Conservation (phyloP, 2,113 vertebrate species). For the Actenoides hombroni region DNA sequence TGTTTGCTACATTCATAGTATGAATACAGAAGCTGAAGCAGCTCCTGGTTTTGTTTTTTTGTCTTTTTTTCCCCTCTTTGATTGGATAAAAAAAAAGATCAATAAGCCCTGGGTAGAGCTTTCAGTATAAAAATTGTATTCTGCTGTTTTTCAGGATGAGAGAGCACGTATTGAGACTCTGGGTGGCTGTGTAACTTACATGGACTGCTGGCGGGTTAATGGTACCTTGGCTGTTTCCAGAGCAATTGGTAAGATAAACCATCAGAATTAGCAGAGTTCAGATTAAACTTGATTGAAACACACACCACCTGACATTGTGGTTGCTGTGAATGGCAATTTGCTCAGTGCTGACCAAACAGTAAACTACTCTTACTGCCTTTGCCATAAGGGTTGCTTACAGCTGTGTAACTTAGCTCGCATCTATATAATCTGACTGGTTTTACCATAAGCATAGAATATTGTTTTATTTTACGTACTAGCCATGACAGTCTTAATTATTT, state of each 20-base stretch:
- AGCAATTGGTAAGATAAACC: slow-evolving; percentile 86
- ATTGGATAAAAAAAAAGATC: not conserved
- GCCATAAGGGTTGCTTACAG: not conserved
- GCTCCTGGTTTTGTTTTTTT: not conserved
- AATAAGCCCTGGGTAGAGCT: not conserved
- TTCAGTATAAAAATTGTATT: not conserved
- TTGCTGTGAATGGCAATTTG: not conserved
- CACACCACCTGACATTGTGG: not conserved
- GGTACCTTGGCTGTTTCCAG: slow-evolving; percentile 96
- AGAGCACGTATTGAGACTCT: slow-evolving; percentile 88
- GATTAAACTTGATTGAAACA: not conserved
- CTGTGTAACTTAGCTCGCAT: not conserved
- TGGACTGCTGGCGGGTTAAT: slow-evolving; percentile 98
- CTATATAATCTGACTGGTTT: not conserved
- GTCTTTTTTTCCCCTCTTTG: not conserved
- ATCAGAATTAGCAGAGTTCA: not conserved
- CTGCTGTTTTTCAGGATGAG: slow-evolving; percentile 82
- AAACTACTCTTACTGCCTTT: not conserved
- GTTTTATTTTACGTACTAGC: not conserved
- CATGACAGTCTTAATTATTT: not conserved
- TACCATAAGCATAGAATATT: not conserved
- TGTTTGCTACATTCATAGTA: not conserved
- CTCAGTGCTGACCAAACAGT: not conserved
- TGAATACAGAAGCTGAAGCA: not conserved
- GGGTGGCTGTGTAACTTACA: slow-evolving; percentile 89